Evolutionary conservation across 2,797 vertebrate species (phyloP).

Genomic region (Darevskia mixta): DNA sequence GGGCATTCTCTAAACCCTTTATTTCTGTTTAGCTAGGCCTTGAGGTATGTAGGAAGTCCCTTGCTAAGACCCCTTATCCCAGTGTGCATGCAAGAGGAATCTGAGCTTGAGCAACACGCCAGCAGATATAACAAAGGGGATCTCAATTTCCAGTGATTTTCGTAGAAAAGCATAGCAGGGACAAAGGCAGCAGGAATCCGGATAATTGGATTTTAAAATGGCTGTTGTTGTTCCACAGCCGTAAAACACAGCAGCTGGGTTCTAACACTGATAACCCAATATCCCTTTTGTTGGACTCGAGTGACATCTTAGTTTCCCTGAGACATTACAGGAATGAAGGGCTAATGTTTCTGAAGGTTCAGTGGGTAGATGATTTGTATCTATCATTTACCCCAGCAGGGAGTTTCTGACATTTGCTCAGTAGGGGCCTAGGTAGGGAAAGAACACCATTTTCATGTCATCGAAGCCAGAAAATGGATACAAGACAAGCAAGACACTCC

Average conservation of each 20-base stretch:
- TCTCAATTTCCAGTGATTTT: slow-evolving; percentile 59
- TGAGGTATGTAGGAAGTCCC: background rate
- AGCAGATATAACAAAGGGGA: slow-evolving; percentile 55
- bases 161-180: slow-evolving; percentile 63
- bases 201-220: slow-evolving; percentile 67
- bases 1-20: slow-evolving; percentile 35
- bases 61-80: slow-evolving; percentile 7
- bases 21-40: background rate
- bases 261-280: slow-evolving; percentile 55
- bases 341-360: slow-evolving; percentile 53
- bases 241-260: slow-evolving; percentile 44
- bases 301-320: slow-evolving; percentile 58
- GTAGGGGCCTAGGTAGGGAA: background rate
- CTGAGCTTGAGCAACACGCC: slow-evolving; percentile 13
- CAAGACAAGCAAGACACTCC: slow-evolving; percentile 46
- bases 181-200: slow-evolving; percentile 65
- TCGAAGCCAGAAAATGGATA: slow-evolving; percentile 54
- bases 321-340: slow-evolving; percentile 39
- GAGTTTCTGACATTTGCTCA: slow-evolving; percentile 41
- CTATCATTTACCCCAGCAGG: slow-evolving; percentile 52
- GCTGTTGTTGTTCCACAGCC: slow-evolving; percentile 60
- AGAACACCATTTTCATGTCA: slow-evolving; percentile 46
- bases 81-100: slow-evolving; percentile 5
- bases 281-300: slow-evolving; percentile 57
- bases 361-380: slow-evolving; percentile 52